Percentiles rank a stretch among this genome's conserved stretches.
Evolutionary conservation across 1,140 invertebrate genomes (phyloP).

Genomic region (Formica selysi): DNA sequence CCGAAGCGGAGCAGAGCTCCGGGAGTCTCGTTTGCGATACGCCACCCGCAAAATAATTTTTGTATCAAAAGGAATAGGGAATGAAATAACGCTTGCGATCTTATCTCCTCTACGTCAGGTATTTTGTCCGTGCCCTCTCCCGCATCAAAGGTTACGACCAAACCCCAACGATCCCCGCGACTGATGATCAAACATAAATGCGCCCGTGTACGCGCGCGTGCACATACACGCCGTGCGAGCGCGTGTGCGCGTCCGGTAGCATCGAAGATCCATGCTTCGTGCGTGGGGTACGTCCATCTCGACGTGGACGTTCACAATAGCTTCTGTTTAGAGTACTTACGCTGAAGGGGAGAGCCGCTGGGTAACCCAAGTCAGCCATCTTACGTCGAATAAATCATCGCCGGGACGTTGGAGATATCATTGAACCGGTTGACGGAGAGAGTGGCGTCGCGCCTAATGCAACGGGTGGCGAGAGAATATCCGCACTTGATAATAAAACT

Average conservation of each 20-base stretch:
- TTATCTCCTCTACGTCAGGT: slow-evolving; percentile 74
- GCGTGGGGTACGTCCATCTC: slow-evolving; percentile 85
- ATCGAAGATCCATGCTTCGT: slow-evolving; percentile 74
- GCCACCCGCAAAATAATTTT: slow-evolving; percentile 72
- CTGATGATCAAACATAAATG: slow-evolving; percentile 72
- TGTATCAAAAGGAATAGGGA: slow-evolving; percentile 75
- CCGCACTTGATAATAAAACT: background rate
- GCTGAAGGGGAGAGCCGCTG: slow-evolving; percentile 74
- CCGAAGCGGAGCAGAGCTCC: slow-evolving; percentile 54
- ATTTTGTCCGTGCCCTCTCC: slow-evolving; percentile 75
- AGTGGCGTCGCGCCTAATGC: slow-evolving; percentile 70
- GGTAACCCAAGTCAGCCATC: slow-evolving; percentile 85
- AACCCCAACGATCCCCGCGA: slow-evolving; percentile 66
- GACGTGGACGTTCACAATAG: slow-evolving; percentile 84
- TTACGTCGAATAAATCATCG: slow-evolving; percentile 86
- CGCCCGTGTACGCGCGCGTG: slow-evolving; percentile 31
- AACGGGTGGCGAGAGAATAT: slow-evolving; percentile 74
- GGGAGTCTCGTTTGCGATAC: slow-evolving; percentile 62
- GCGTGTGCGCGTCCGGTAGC: slow-evolving; percentile 39
- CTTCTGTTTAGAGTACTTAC: slow-evolving; percentile 86
- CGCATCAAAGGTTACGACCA: slow-evolving; percentile 77
- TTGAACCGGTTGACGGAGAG: slow-evolving; percentile 83
- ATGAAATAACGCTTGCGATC: slow-evolving; percentile 78
- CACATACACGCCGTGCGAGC: background rate
- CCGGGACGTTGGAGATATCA: slow-evolving; percentile 84